These are phyloP conservation scores for Lepus townsendii DNA, from an alignment of 2,797 vertebrate genomes.

Conservation along the genomic window DNA sequence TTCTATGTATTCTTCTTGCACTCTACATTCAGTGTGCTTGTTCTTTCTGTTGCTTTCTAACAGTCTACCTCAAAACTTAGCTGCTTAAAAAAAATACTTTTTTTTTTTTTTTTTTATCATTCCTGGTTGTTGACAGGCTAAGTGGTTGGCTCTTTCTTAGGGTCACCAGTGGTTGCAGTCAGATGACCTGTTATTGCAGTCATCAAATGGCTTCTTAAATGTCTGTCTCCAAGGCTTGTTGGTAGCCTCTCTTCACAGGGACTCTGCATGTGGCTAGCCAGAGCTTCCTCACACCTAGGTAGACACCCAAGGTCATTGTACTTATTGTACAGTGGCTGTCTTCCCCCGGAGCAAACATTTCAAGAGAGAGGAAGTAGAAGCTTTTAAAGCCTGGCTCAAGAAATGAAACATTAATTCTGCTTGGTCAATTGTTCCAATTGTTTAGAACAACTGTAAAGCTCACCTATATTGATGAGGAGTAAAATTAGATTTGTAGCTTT, in stretches of 20 bases:
- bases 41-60: background rate
- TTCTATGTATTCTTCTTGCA: background rate
- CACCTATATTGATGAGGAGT: background rate
- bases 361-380: background rate
- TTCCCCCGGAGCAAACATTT: background rate
- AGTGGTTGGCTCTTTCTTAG: background rate
- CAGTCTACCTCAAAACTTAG: background rate
- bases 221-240: background rate
- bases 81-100: background rate
- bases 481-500: background rate
- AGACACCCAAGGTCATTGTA: background rate
- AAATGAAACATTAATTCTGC: background rate
- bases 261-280: background rate
- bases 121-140: background rate
- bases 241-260: background rate
- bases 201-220: background rate
- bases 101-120: background rate
- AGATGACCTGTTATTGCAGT: background rate
- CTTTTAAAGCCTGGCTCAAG: background rate
- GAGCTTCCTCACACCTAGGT: background rate
- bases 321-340: background rate
- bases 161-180: background rate
- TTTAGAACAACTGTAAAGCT: background rate
- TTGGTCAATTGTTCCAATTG: background rate
- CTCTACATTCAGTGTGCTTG: background rate